Base-by-base conservation (phyloP, 1,140 invertebrate genomes). In the Drosophila pseudoananassae region DNA sequence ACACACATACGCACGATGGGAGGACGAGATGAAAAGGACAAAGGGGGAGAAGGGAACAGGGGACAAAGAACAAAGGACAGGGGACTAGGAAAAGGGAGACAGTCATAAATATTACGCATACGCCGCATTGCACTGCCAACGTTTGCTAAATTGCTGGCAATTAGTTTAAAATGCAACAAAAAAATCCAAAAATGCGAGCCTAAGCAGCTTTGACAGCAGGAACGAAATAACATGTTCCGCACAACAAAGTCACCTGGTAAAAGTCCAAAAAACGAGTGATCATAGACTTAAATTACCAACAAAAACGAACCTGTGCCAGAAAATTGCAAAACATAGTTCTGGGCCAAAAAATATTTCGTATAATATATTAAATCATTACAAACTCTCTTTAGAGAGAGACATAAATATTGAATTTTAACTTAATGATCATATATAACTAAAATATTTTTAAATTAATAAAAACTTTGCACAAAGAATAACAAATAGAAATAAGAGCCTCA, bases 111-210 rank as follows among this genome's bases (percentile, higher is more conserved):
- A 88, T 87, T 83, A 88, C 83, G 78, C 82, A 87, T 87, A 88
- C 82, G 82, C 82, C 83, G 78, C 83, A 88, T 69, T 87, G 78
- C 78, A 76, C 83, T 78, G 78, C 54, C 57, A 87, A 69, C 83
- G 83, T 78, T 85, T 72, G 82, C 83, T 85, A 85, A 85, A 85
- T 87, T 88, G 82, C 83, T 78, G 74, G 82, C 82, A 85, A 85
- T 85, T 85, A 85, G 83, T 87, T 82, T 71, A 76, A 85, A 85
- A 78, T 85, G 78, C 82, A 65, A 71, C 73, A 69, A 59, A 77
- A 72, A 51, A 60, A 56, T 36, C 71, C 53, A 87, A 78, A 82
- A 85, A 64, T 75, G 82, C 82, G 54, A 52, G 83, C 82, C 82
- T 81, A 81, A 87, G 81, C 81, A 74, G 77, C 60, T 77, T 75